Percentiles rank a stretch among this genome's conserved stretches.
Evolutionary conservation across 2,113 vertebrate genomes (phyloP).

Genomic region (Oncorhynchus masou): DNA sequence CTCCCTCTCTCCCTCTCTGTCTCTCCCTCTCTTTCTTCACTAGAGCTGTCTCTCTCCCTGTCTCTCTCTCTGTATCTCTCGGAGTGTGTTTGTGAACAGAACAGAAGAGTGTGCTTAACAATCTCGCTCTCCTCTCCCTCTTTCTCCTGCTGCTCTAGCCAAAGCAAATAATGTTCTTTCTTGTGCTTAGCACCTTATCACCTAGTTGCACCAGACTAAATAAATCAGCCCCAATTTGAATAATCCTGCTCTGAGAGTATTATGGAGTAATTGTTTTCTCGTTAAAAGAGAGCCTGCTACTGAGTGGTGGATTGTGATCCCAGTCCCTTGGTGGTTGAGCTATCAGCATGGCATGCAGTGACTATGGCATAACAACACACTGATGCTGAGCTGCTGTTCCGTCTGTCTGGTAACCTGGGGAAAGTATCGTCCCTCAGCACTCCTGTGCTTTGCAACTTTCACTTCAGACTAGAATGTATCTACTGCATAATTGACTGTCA

Average conservation of each 20-base stretch:
- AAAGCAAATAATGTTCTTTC: not conserved
- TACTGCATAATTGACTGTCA: too few relatives aligned
- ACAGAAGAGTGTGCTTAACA: too few relatives aligned
- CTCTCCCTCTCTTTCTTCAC: too few relatives aligned
- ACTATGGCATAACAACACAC: not conserved
- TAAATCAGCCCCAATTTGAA: not conserved
- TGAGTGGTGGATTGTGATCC: not conserved
- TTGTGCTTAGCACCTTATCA: not conserved
- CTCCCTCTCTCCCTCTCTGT: too few relatives aligned
- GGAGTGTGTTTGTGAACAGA: too few relatives aligned
- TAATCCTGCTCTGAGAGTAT: not conserved
- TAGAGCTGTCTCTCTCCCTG: too few relatives aligned
- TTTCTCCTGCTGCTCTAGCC: not conserved
- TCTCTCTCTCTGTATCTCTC: too few relatives aligned
- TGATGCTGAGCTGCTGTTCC: not conserved
- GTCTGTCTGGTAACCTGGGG: not conserved
- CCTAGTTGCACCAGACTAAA: not conserved
- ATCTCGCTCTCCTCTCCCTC: not conserved
- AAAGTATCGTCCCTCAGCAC: not conserved
- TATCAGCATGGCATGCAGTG: not conserved
- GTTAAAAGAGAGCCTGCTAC: not conserved
- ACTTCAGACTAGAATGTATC: too few relatives aligned
- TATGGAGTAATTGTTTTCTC: too few relatives aligned
- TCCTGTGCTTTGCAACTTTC: not conserved
- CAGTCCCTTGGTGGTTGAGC: not conserved